These are phyloP conservation scores for Lytechinus pictus DNA, from an alignment of 35 echinoderm and acorn worm genomes.

Conservation along the genomic window DNA sequence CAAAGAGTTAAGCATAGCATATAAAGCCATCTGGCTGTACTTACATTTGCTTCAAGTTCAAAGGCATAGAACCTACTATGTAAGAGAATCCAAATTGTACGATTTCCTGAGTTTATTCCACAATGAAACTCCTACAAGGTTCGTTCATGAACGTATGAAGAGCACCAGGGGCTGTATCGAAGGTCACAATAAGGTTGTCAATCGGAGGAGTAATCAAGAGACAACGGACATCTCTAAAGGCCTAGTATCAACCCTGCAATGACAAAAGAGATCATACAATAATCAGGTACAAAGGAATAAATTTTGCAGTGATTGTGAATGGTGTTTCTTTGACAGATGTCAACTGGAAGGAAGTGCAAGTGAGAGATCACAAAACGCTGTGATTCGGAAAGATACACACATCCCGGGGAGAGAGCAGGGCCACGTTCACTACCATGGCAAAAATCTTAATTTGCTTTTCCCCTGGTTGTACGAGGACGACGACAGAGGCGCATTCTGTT, in stretches of 20 bases:
- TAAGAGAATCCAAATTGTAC: not conserved
- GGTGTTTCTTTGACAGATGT: not conserved
- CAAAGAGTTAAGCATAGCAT: too few relatives aligned
- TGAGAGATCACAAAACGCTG: not conserved
- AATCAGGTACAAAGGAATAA: not conserved
- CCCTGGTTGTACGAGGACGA: not conserved
- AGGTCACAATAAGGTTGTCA: not conserved
- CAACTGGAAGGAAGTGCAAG: not conserved
- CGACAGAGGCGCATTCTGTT: slow-evolving; percentile 1
- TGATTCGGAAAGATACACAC: not conserved
- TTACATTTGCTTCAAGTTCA: not conserved
- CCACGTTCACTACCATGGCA: not conserved
- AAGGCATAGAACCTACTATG: not conserved
- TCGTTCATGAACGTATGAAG: not conserved
- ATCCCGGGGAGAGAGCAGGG: not conserved
- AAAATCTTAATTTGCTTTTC: not conserved
- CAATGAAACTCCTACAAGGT: not conserved
- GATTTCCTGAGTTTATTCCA: not conserved
- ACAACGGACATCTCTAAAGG: not conserved
- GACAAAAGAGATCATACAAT: not conserved
- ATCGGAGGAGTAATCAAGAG: not conserved
- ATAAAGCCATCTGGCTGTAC: not conserved
- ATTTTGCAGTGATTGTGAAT: not conserved
- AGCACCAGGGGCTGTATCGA: not conserved
- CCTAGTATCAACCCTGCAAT: not conserved